A percentile compares a stretch with the other conserved stretches of the same genome.
Evolutionary conservation across 1,140 invertebrate genomes (phyloP).

Genomic region (Tetramorium alpestre): DNA sequence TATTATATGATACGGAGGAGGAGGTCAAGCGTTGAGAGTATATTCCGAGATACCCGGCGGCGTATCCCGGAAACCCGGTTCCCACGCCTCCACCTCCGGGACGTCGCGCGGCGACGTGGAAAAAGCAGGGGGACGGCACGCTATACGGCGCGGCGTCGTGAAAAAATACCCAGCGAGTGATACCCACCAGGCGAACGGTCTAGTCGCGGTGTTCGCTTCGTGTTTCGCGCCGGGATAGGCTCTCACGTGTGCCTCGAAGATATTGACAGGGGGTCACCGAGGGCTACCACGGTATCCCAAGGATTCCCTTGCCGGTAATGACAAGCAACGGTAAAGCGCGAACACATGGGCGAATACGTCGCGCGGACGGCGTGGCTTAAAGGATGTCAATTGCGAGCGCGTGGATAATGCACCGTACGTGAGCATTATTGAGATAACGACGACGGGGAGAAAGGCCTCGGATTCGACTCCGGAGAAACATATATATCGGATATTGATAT

Average conservation of each 20-base stretch:
- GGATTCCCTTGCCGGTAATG: slow-evolving; percentile 50
- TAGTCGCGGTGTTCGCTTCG: not conserved
- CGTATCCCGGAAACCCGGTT: slow-evolving; percentile 46
- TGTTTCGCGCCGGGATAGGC: not conserved
- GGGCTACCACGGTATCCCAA: slow-evolving; percentile 28
- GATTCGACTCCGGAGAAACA: not conserved
- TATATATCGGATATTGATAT: slow-evolving; percentile 2
- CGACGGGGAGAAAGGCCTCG: slow-evolving; percentile 19
- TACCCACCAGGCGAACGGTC: not conserved
- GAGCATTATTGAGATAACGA: slow-evolving; percentile 62
- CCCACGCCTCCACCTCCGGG: slow-evolving; percentile 49
- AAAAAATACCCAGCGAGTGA: slow-evolving; percentile 23
- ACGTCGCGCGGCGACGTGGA: slow-evolving; percentile 32
- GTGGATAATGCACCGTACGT: slow-evolving; percentile 52
- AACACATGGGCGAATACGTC: slow-evolving; percentile 51
- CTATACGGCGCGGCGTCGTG: not conserved
- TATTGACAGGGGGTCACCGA: slow-evolving; percentile 38
- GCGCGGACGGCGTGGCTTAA: slow-evolving; percentile 53
- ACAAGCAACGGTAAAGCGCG: slow-evolving; percentile 69
- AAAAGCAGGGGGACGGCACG: not conserved
- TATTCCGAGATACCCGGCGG: slow-evolving; percentile 6
- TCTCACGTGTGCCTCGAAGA: not conserved
- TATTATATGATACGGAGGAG: slow-evolving; percentile 31
- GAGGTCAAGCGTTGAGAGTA: slow-evolving; percentile 28
- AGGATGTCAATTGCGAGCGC: slow-evolving; percentile 76